These are phyloP conservation scores for Catocala sponsa DNA, from an alignment of 2,888 invertebrate genomes.

Conservation along the genomic window DNA sequence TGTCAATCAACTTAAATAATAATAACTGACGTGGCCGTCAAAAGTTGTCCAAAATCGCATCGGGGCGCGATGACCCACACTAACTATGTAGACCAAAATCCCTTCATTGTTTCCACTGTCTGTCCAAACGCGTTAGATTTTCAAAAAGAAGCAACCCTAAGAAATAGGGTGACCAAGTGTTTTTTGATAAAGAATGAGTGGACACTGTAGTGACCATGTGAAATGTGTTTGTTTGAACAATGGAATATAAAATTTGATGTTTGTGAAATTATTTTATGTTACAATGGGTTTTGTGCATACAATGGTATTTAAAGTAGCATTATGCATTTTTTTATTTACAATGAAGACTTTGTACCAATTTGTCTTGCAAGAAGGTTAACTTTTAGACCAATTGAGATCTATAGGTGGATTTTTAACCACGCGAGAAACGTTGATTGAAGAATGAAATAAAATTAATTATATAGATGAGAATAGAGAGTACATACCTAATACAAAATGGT, in stretches of 20 bases:
- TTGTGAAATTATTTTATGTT: background rate
- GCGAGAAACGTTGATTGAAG: too few relatives aligned
- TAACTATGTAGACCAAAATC: conserved; percentile 86
- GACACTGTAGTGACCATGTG: conserved; percentile 11
- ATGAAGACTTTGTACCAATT: too few relatives aligned
- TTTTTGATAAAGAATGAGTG: conserved; percentile 5
- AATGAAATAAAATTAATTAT: too few relatives aligned
- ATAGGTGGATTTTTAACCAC: too few relatives aligned
- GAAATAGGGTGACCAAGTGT: conserved; percentile 31
- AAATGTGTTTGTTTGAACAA: background rate
- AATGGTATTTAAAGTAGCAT: background rate
- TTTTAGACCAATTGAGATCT: too few relatives aligned
- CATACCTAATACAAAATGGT: too few relatives aligned
- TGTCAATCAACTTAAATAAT: conserved; percentile 83
- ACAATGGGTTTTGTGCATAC: background rate
- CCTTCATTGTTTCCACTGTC: conserved; percentile 66
- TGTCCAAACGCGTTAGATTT: conserved; percentile 53
- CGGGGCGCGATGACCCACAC: conserved; percentile 83
- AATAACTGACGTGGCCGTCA: conserved; percentile 82
- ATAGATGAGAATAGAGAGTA: too few relatives aligned
- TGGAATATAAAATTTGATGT: conserved; percentile 4
- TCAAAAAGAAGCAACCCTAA: conserved; percentile 42
- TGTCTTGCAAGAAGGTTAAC: too few relatives aligned
- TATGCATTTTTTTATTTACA: background rate
- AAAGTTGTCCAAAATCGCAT: conserved; percentile 86